Evolutionary conservation across 1,140 invertebrate genomes (phyloP).

Genomic region (Mya arenaria): DNA sequence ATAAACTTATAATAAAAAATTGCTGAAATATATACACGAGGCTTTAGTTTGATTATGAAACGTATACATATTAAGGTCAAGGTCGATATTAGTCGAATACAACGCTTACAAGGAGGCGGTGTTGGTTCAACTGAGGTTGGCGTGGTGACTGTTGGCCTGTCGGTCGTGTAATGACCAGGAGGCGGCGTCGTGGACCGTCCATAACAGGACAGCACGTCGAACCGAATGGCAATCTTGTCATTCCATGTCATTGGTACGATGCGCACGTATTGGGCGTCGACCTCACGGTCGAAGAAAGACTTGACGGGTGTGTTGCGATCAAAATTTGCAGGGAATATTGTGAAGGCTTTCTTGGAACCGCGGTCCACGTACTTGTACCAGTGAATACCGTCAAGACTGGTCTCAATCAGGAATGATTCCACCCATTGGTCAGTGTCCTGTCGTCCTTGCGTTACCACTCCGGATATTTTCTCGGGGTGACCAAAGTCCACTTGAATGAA

Average conservation of each 20-base stretch:
- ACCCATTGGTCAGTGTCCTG: constrained; percentile 84
- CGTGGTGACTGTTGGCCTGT: neutral
- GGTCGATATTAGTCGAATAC: too few relatives aligned
- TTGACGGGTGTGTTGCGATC: constrained; percentile 61
- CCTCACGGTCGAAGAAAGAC: constrained; percentile 57
- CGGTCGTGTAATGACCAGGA: neutral
- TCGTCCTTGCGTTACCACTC: constrained; percentile 86
- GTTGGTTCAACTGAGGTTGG: constrained; percentile 14
- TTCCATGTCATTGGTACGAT: constrained; percentile 61
- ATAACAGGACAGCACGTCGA: constrained; percentile 68
- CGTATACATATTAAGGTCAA: too few relatives aligned
- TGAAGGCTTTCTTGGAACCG: constrained; percentile 7
- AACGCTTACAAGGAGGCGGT: constrained; percentile 28
- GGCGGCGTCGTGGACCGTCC: constrained; percentile 21
- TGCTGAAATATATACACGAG: too few relatives aligned
- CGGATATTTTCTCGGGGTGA: constrained; percentile 87
- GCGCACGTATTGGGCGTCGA: constrained; percentile 63
- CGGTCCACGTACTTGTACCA: constrained; percentile 53
- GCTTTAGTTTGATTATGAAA: too few relatives aligned
- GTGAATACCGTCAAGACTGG: constrained; percentile 62
- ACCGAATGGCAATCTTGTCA: constrained; percentile 58
- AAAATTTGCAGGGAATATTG: constrained; percentile 62
- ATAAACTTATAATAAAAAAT: too few relatives aligned
- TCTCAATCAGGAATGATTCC: constrained; percentile 85
- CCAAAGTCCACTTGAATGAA: constrained; percentile 84